Base-by-base conservation (phyloP, 2,113 vertebrate species). In the Xiphorhynchus elegans region DNA sequence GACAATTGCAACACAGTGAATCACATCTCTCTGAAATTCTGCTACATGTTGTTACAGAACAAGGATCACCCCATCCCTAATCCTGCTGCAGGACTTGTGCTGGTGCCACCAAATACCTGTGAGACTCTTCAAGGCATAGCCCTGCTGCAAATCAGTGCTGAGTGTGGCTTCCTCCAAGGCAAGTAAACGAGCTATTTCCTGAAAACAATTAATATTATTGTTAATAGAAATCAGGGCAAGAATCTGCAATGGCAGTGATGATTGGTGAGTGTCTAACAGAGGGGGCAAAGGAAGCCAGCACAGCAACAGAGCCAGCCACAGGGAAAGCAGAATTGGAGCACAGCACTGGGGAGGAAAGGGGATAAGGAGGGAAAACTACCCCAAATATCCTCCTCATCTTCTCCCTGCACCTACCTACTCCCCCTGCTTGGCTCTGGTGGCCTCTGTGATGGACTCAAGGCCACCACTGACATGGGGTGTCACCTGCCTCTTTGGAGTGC, bases 151-250 rank as follows among this genome's bases (percentile, higher is more conserved):
- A 92, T 99, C 99, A 18, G 99, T 99, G 97, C 99, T 99, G 79
- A 99, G 97, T 0, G 99, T 99, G 13, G 99, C 99, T 88, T 99
- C 99, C 87, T 99, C 99, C 97, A 99, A 97, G 23, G 99, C 98
- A n/a, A 99, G 96, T 55, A 99, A 97, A 92, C 99, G 99, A 89
- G 99, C 99, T 50, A 99, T 99, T 98, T 99, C 99, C 99, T 99
- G 78, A 16, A 94, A 52, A 93, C 16, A 73, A 90, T 52, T 3
- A 97, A 40, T 63, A 20, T 18, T 42, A 29, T 14, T 29, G 60
- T 42, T 42, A 63, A 63, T 13, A 42, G 39, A 63, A 42, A 42
- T 95, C 20, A 95, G 81, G 33, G 60, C 31, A 60, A 87, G n/a
- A 13, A 31, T 44, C 44, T 50, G 46, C 26, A 63, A 3, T 3